phyloP scores from a whole-genome alignment of 2,113 vertebrate genomes.

The Saguinus imperator region DNA sequence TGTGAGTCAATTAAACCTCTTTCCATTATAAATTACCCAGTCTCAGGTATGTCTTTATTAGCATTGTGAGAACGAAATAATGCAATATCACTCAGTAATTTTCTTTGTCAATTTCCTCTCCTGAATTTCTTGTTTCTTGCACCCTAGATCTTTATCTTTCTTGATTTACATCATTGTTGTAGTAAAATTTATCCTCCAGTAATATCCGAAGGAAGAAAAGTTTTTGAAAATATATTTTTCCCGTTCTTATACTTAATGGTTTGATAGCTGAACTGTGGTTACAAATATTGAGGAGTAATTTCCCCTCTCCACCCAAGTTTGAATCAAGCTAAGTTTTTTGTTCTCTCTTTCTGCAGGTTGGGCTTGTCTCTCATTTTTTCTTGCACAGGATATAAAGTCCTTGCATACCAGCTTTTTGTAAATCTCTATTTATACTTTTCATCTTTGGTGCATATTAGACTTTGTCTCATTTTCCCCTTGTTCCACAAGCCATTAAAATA shows the following conservation, averaged over 20 bases:
- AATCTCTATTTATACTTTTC: background rate
- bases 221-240: background rate
- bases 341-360: background rate
- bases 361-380: background rate
- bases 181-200: background rate
- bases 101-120: background rate
- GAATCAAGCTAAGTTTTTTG: background rate
- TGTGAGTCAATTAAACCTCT: too few relatives aligned
- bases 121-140: background rate
- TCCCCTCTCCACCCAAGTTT: background rate
- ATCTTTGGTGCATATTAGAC: background rate
- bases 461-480: background rate
- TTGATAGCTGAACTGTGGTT: background rate
- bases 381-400: background rate
- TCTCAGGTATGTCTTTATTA: too few relatives aligned
- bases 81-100: background rate
- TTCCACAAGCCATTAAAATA: background rate
- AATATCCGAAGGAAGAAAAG: background rate
- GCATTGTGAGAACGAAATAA: too few relatives aligned
- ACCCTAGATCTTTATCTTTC: background rate
- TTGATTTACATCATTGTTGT: background rate
- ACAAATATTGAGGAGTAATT: background rate
- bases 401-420: background rate
- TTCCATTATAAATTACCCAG: too few relatives aligned
- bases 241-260: background rate